These are phyloP conservation scores for Chelon auratus DNA, from an alignment of 2,797 vertebrate genomes.

Conservation along the genomic window DNA sequence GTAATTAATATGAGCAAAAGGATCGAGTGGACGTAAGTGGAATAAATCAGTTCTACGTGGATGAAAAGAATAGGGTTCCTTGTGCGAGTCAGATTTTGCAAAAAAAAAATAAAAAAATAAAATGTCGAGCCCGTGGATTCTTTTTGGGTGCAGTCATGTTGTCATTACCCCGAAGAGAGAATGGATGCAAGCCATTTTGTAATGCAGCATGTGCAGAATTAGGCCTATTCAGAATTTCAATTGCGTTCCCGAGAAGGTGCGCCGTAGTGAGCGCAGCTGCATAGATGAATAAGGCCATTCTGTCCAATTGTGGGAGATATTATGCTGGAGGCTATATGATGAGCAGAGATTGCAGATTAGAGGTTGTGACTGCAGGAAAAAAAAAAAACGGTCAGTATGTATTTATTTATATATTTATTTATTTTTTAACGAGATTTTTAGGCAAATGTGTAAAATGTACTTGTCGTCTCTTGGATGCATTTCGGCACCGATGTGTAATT, in stretches of 20 bases:
- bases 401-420: too few relatives aligned
- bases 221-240: constrained; percentile 85
- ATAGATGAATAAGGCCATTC: constrained; percentile 84
- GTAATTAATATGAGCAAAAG: constrained; percentile 40
- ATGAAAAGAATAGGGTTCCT: constrained; percentile 24
- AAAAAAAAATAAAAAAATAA: not conserved
- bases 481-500: too few relatives aligned
- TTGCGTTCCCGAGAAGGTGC: constrained; percentile 83
- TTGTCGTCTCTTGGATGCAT: constrained; percentile 25
- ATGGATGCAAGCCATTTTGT: constrained; percentile 84
- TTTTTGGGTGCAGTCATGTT: constrained; percentile 74
- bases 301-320: constrained; percentile 77
- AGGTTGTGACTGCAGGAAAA: constrained; percentile 47
- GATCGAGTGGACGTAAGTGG: constrained; percentile 31
- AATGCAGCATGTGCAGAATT: constrained; percentile 86
- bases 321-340: constrained; percentile 71
- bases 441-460: not conserved
- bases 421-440: not conserved
- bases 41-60: constrained; percentile 31
- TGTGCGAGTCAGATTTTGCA: constrained; percentile 36
- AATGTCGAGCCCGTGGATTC: constrained; percentile 32
- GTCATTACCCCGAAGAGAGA: constrained; percentile 73
- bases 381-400: constrained; percentile 19
- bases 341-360: constrained; percentile 61
- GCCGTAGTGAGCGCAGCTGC: constrained; percentile 83